These are phyloP conservation scores for Tonatia bakeri DNA, from an alignment of 2,113 vertebrate species.

Conservation along the genomic window DNA sequence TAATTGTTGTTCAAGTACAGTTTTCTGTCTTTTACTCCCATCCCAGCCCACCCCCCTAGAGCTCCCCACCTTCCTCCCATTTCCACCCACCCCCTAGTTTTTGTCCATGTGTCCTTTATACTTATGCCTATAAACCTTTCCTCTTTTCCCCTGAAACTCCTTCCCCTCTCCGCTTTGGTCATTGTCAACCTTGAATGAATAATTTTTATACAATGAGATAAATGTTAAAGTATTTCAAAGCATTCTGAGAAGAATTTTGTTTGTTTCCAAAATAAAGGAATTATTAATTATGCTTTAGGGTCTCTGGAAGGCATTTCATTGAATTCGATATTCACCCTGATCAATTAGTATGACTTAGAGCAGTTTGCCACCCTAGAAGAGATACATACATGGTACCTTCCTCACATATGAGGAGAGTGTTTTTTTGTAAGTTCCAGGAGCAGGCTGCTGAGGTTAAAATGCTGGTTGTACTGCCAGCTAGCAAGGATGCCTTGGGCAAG, in stretches of 20 bases:
- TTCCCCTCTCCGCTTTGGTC: too few species aligned
- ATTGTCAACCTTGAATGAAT: neutral
- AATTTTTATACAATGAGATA: neutral
- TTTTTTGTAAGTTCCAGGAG: neutral
- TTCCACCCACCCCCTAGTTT: too few species aligned
- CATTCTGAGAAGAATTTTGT: neutral
- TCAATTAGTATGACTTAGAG: neutral
- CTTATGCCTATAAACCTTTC: too few species aligned
- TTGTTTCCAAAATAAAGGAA: neutral
- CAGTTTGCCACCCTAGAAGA: neutral
- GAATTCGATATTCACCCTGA: neutral
- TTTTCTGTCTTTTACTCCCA: too few species aligned
- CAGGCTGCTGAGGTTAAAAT: neutral
- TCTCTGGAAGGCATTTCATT: neutral
- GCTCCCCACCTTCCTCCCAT: too few species aligned
- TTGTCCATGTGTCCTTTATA: too few species aligned
- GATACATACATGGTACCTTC: fast-evolving
- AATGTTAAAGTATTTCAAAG: neutral
- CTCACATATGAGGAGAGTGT: fast-evolving
- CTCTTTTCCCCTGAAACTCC: too few species aligned
- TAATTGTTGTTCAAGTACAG: too few species aligned
- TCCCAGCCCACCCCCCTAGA: too few species aligned
- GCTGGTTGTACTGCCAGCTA: fast-evolving
- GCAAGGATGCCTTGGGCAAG: neutral
- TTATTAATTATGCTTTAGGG: neutral